These are phyloP conservation scores for Gallinago jamesoni DNA, from an alignment of 2,113 vertebrate species.

Conservation along the genomic window DNA sequence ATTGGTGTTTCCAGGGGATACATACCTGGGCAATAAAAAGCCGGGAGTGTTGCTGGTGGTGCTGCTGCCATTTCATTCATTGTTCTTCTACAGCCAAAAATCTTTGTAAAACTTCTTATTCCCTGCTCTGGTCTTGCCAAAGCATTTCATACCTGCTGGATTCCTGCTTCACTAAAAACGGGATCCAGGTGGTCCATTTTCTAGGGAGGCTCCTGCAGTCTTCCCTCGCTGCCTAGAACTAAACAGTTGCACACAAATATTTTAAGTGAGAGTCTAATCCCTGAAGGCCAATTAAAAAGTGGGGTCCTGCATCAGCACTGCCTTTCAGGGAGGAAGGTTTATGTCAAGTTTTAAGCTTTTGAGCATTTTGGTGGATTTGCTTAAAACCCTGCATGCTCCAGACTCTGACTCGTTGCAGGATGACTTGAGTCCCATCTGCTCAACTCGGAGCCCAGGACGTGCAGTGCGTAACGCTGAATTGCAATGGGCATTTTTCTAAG, in stretches of 20 bases:
- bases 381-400: background rate
- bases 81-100: too few relatives aligned
- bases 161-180: background rate
- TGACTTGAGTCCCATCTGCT: background rate
- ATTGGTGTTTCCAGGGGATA: background rate
- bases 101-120: background rate
- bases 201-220: accelerated
- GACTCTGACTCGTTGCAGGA: accelerated
- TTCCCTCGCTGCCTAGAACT: background rate
- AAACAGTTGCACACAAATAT: background rate
- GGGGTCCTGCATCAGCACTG: background rate
- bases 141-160: background rate
- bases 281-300: background rate
- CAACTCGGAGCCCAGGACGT: accelerated
- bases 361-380: background rate
- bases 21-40: accelerated
- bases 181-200: too few relatives aligned
- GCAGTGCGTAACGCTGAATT: background rate
- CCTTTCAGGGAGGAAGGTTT: background rate
- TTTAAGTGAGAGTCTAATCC: background rate
- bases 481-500: accelerated
- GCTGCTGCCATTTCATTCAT: background rate
- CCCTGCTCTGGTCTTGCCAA: background rate
- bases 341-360: background rate
- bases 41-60: accelerated